These are phyloP conservation scores for Channa striata DNA, from an alignment of 2,797 vertebrate genomes.

Conservation along the genomic window DNA sequence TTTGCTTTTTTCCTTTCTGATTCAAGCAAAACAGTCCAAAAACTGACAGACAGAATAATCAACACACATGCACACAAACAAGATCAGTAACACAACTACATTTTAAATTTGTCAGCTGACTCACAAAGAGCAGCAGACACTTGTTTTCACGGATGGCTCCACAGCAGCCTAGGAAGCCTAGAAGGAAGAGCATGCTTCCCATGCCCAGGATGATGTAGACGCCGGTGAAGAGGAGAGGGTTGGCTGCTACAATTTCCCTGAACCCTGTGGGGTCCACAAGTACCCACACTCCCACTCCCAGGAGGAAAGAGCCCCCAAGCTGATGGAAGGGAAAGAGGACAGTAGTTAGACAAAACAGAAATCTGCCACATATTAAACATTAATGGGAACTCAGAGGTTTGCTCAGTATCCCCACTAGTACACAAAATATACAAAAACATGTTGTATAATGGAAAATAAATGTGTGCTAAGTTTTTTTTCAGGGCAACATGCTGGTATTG, in stretches of 20 bases:
- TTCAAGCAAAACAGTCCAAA: conserved; percentile 35
- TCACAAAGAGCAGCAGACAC: conserved; percentile 96
- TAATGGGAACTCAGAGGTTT: conserved; percentile 42
- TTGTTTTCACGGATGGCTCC: conserved; percentile 97
- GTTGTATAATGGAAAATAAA: conserved; percentile 38
- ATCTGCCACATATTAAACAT: conserved; percentile 32
- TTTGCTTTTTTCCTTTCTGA: conserved; percentile 51
- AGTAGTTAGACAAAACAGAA: conserved; percentile 44
- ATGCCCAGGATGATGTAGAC: conserved; percentile 94
- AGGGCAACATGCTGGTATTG: conserved; percentile 25
- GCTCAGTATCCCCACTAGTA: conserved; percentile 7
- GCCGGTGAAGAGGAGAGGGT: conserved; percentile 93
- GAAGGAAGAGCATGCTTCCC: conserved; percentile 95
- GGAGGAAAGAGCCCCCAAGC: conserved; percentile 94
- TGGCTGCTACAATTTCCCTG: conserved; percentile 93
- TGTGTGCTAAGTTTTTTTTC: conserved; percentile 1
- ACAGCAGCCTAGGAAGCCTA: conserved; percentile 96
- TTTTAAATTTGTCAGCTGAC: conserved; percentile 69
- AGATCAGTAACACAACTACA: conserved; percentile 37
- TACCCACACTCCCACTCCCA: conserved; percentile 95
- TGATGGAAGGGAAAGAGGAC: conserved; percentile 64
- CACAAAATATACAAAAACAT: conserved; percentile 47
- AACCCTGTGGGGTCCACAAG: conserved; percentile 95
- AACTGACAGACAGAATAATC: conserved; percentile 49
- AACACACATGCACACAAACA: conserved; percentile 45